A percentile compares a stretch with the other conserved stretches of the same genome.
Conservation (phyloP, 1,140 invertebrate genomes). For the Drosophila albomicans region DNA sequence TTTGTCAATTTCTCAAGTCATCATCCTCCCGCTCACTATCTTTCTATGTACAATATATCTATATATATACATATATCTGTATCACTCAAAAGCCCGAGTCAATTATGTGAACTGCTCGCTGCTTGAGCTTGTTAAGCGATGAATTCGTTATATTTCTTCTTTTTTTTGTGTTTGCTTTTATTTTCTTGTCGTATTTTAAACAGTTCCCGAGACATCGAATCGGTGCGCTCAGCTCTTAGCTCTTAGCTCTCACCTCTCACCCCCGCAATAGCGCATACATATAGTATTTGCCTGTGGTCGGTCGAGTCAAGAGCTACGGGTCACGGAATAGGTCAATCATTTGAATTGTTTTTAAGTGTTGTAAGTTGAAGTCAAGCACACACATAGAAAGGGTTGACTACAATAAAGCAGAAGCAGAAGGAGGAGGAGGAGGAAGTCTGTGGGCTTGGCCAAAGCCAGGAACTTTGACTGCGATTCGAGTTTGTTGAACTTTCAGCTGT, state of each 20-base stretch:
- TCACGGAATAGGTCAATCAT: slow-evolving; percentile 79
- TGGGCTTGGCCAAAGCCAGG: background rate
- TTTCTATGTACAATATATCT: slow-evolving; percentile 19
- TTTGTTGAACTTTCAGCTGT: slow-evolving; percentile 43
- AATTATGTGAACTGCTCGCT: slow-evolving; percentile 65
- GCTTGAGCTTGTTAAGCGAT: slow-evolving; percentile 75
- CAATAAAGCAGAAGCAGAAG: too few species aligned
- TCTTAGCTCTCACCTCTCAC: slow-evolving; percentile 5
- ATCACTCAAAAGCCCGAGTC: slow-evolving; percentile 67
- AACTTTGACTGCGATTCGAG: slow-evolving; percentile 14
- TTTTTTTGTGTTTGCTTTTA: slow-evolving; percentile 15
- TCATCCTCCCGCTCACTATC: slow-evolving; percentile 2
- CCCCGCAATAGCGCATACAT: slow-evolving; percentile 14
- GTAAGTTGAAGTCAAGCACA: slow-evolving; percentile 55
- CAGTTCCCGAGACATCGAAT: slow-evolving; percentile 33
- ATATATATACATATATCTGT: slow-evolving; percentile 25
- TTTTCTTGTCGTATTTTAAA: slow-evolving; percentile 27
- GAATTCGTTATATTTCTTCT: slow-evolving; percentile 18
- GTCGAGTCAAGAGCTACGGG: slow-evolving; percentile 41
- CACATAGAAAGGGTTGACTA: background rate
- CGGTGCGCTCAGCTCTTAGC: slow-evolving; percentile 27
- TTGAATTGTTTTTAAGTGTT: slow-evolving; percentile 81
- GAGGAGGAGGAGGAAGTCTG: background rate
- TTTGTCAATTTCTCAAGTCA: slow-evolving; percentile 24
- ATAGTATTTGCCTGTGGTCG: slow-evolving; percentile 15